A percentile compares a stretch with the other conserved stretches of the same genome.
Conservation (phyloP, 2,888 invertebrate genomes). For the Drosophila eohydei region DNA sequence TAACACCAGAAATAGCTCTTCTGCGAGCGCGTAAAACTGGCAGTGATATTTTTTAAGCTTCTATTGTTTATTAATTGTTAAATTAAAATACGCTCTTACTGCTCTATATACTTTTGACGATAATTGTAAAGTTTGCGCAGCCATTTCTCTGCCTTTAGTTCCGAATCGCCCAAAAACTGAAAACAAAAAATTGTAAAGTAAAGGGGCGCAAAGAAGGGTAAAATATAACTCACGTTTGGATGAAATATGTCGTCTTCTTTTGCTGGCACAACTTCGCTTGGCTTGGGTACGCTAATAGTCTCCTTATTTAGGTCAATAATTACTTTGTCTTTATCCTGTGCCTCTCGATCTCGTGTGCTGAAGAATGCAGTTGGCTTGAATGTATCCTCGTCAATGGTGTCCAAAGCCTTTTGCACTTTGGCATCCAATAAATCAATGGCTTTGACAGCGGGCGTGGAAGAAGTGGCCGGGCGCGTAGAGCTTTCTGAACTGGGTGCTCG, state of each 20-base stretch:
- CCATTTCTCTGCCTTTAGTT: slow-evolving; percentile 90
- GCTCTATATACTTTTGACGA: slow-evolving; percentile 88
- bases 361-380: slow-evolving; percentile 88
- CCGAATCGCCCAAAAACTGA: slow-evolving; percentile 89
- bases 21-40: slow-evolving; percentile 90
- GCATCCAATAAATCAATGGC: slow-evolving; percentile 71
- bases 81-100: slow-evolving; percentile 49
- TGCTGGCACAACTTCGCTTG: slow-evolving; percentile 85
- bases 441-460: slow-evolving; percentile 44
- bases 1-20: slow-evolving; percentile 90
- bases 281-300: slow-evolving; percentile 88
- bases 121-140: slow-evolving; percentile 89
- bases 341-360: slow-evolving; percentile 87
- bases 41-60: slow-evolving; percentile 89
- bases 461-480: slow-evolving; percentile 48
- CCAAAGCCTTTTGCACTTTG: slow-evolving; percentile 86
- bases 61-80: slow-evolving; percentile 51
- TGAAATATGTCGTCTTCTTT: slow-evolving; percentile 88
- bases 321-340: slow-evolving; percentile 86
- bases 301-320: slow-evolving; percentile 90
- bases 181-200: slow-evolving; percentile 16
- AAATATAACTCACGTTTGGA: slow-evolving; percentile 87
- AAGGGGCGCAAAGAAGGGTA: slow-evolving; percentile 3
- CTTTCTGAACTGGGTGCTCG: slow-evolving; percentile 74
- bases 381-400: slow-evolving; percentile 89